Base-by-base conservation (phyloP, 2,888 invertebrate species). In the Cheilosia pagana region DNA sequence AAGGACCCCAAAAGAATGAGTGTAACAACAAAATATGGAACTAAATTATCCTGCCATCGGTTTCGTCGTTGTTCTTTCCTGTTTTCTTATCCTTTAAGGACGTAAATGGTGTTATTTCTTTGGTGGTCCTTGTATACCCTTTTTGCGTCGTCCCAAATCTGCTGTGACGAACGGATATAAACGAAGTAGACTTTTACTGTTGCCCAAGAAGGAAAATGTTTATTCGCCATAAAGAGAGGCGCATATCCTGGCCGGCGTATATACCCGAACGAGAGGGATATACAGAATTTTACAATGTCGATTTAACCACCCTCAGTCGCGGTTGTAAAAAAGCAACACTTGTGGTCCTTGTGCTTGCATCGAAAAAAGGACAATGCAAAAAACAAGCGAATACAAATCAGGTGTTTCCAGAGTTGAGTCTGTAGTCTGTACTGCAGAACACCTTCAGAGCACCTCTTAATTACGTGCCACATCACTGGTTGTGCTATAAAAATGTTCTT, bases 131-230 rank as follows among this genome's bases (percentile, higher is more conserved):
- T 72, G 10, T 31, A n/a, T 12, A 1, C 14, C 8, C 16, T 52
- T 31, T 19, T 19, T 21, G 5, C 10, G 21, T 8, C 41, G n/a
- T 23, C 41, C 16, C 16, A 45, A 45, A 25, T 35, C 50, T 41
- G 41, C 48, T 52, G 43, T 39, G 60, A 59, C 52, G 68, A 70
- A 74, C 74, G 68, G 65, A 78, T 39, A 83, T 79, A 83, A 83
- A 83, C 78, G 74, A 65, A 52, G 68, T 59, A 78, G 83, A 79
- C 83, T 83, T 83, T 83, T 83, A 83, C 57, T 83, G 70, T 83
- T 79, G 52, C 48, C 31, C 41, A 83, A 79, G 68, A 74, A 63
- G 39, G 67, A 70, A 74, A 78, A 83, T 78, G 79, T 83, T 83
- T 83, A 83, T 83, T 75, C 59, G 59, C 74, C 74, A 83, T 83